phyloP scores from a whole-genome alignment of 2,113 vertebrate species.

The Eira barbara region DNA sequence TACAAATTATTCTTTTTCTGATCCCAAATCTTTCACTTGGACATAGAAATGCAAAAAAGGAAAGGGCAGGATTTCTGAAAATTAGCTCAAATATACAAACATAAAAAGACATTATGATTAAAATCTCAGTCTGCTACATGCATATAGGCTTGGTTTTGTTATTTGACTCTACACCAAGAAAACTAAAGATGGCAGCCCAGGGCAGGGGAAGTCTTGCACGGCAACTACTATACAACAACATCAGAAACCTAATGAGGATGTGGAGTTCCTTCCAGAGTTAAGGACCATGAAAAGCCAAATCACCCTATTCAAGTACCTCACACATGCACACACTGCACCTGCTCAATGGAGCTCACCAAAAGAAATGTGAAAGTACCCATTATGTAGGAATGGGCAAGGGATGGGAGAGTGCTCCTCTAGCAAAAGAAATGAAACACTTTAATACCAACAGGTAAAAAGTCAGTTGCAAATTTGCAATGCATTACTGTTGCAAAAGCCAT shows the following conservation, averaged over 20 bases:
- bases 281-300: slow-evolving; percentile 54
- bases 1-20: slow-evolving; percentile 54
- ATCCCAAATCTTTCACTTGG: slow-evolving; percentile 45
- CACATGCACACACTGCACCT: neutral
- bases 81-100: slow-evolving; percentile 4
- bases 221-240: slow-evolving; percentile 19
- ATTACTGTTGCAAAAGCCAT: neutral
- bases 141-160: neutral
- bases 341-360: slow-evolving; percentile 25
- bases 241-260: slow-evolving; percentile 45
- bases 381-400: neutral
- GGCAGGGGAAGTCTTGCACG: neutral
- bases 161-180: neutral
- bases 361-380: neutral
- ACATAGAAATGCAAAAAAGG: slow-evolving; percentile 29
- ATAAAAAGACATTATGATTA: slow-evolving; percentile 8
- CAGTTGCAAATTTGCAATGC: neutral
- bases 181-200: neutral
- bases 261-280: slow-evolving; percentile 33
- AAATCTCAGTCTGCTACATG: neutral
- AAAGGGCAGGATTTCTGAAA: neutral
- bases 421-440: neutral
- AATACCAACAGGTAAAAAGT: neutral
- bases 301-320: slow-evolving; percentile 32
- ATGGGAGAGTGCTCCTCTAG: neutral